These are phyloP conservation scores for Ursus arctos DNA, from an alignment of 2,113 vertebrate species.

Conservation along the genomic window DNA sequence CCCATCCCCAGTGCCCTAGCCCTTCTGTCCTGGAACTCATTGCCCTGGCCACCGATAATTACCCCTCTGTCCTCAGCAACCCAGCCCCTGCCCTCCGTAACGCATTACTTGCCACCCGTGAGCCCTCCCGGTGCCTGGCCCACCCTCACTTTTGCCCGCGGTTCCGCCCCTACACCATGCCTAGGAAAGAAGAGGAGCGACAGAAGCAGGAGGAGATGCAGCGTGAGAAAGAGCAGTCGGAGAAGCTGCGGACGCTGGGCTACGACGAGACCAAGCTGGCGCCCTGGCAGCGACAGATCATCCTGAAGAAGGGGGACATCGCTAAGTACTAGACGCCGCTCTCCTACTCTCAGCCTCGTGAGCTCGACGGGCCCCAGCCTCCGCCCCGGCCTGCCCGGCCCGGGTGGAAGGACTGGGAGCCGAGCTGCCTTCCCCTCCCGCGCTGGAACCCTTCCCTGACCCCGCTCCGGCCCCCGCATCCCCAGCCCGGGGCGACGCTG, in stretches of 20 bases:
- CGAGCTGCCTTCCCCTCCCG: not conserved
- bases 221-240: conserved; percentile 94
- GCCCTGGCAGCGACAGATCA: conserved; percentile 98
- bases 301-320: conserved; percentile 98
- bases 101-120: not conserved
- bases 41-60: not conserved
- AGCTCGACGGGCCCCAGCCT: not conserved
- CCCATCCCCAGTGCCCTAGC: not conserved
- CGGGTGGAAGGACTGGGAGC: not conserved
- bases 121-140: not conserved
- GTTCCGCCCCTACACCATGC: not conserved
- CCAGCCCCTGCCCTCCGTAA: not conserved
- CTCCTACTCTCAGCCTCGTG: not conserved
- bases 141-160: not conserved
- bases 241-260: conserved; percentile 96
- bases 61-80: not conserved
- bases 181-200: conserved; percentile 94
- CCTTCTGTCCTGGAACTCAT: not conserved
- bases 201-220: conserved; percentile 91
- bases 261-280: conserved; percentile 98
- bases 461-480: not conserved
- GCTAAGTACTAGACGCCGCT: conserved; percentile 91
- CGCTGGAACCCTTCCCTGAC: not conserved
- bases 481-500: not conserved
- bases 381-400: not conserved